Conservation (phyloP, 1,140 invertebrate genomes). For the Pogonomyrmex barbatus region DNA sequence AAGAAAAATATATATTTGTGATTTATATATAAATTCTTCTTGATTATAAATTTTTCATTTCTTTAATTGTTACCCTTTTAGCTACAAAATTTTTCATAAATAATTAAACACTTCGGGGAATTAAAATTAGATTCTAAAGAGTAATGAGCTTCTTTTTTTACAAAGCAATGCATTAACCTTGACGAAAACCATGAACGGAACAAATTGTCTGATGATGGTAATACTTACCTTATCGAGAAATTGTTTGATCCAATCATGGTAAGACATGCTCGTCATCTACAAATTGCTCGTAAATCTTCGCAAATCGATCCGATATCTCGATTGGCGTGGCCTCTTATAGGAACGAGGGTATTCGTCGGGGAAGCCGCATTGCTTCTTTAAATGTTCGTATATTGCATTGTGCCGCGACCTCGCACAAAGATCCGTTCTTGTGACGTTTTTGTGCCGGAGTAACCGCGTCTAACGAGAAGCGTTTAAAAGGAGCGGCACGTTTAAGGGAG, state of each 20-base stretch:
- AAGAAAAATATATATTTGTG: not conserved
- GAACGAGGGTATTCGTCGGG: not conserved
- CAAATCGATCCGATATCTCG: slow-evolving; percentile 60
- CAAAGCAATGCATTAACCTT: not conserved
- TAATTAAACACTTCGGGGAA: not conserved
- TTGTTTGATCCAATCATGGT: slow-evolving; percentile 9
- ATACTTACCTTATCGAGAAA: slow-evolving; percentile 62
- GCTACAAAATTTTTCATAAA: not conserved
- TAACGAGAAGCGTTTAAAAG: slow-evolving; percentile 61
- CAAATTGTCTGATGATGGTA: slow-evolving; percentile 62
- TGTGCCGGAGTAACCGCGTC: slow-evolving; percentile 18
- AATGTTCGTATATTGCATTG: slow-evolving; percentile 21
- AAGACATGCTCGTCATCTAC: not conserved
- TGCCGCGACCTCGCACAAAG: slow-evolving; percentile 12
- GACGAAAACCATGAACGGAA: slow-evolving; percentile 36
- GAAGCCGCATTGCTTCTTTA: slow-evolving; percentile 55
- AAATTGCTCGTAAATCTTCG: slow-evolving; percentile 58
- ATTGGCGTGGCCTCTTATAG: slow-evolving; percentile 37
- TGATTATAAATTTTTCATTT: not conserved
- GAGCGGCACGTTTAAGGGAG: slow-evolving; percentile 47
- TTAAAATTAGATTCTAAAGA: not conserved
- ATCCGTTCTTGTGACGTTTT: slow-evolving; percentile 55
- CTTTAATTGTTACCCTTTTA: not conserved
- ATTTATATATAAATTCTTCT: not conserved
- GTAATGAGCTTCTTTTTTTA: not conserved